Evolutionary conservation across 2,113 vertebrate species (phyloP).

Genomic region (Thymallus thymallus): DNA sequence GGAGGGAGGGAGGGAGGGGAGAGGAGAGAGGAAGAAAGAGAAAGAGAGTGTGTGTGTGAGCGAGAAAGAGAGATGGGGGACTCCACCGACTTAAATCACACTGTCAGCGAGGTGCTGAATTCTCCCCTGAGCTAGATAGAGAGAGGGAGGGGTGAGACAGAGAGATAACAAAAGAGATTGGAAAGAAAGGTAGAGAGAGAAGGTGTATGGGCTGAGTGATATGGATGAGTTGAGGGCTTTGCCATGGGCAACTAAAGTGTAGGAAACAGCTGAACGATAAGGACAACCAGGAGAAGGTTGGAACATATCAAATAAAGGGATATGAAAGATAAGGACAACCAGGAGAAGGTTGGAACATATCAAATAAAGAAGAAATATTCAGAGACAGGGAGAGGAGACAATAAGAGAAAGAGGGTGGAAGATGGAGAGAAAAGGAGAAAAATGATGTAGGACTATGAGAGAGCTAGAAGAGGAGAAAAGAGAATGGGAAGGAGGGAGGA

Average conservation of each 20-base stretch:
- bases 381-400: neutral
- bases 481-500: neutral
- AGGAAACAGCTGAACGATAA: neutral
- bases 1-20: neutral
- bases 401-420: neutral
- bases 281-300: neutral
- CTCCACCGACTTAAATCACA: constrained; percentile 55
- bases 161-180: neutral
- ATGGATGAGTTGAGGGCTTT: neutral
- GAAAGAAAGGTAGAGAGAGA: too few relatives aligned
- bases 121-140: constrained; percentile 54
- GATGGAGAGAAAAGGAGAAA: neutral
- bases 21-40: neutral
- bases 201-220: neutral
- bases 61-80: constrained; percentile 10
- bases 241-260: neutral
- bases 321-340: neutral
- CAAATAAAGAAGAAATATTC: neutral
- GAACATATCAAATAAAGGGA: neutral
- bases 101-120: constrained; percentile 64
- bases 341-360: neutral
- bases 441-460: neutral
- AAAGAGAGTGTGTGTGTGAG: constrained; percentile 4
- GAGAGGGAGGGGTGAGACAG: constrained; percentile 25
- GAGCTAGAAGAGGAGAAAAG: neutral